Evolutionary conservation across 2,113 vertebrate species (phyloP), one percentile per base, ranked within the genome.

Genomic region (Cryptomyrus ogoouensis): DNA sequence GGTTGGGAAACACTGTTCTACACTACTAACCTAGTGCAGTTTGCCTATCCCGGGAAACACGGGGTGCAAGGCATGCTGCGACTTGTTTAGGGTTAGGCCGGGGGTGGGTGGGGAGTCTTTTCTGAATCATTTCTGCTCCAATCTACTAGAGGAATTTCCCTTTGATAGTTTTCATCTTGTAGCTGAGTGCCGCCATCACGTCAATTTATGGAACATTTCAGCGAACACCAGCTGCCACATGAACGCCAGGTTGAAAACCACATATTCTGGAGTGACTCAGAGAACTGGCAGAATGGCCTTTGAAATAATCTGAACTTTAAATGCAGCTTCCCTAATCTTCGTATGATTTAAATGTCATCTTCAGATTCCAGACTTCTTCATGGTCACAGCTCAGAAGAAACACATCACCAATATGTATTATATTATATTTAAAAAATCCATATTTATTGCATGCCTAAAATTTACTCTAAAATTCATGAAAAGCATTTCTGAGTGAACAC

Each of bases 51-150:
- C 9, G 10, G n/a, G 62, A 66, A 12, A 12, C n/a, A 13, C n/a
- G 0, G 3, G 1, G n/a, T 31, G 12, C 2, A 3, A 66, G 1
- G n/a, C n/a, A 1, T 31, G 10, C n/a, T 70, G 8, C 1, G n/a
- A 12, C 27, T 31, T 0, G n/a, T 27, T 12, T 66, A 31, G 3
- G 62, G 24, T 70, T 6, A 70, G 62, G 13, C n/a, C 0, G 58
- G n/a, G 10, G 62, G n/a, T 13, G 62, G 27, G 10, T 70, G n/a
- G 62, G n/a, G 27, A 31, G 62, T 31, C 62, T 12, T 31, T 70
- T 70, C 27, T 70, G 62, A 70, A 31, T 70, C n/a, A 70, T 70
- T 70, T 70, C 62, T 31, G 62, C 27, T 13, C 3, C 27, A 31
- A 13, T 13, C 62, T 31, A 70, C 27, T 31, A 31, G 10, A 27